Percentiles rank a stretch among this genome's conserved stretches.
phyloP scores from a whole-genome alignment of 2,113 vertebrate genomes.

The Petromus typicus region DNA sequence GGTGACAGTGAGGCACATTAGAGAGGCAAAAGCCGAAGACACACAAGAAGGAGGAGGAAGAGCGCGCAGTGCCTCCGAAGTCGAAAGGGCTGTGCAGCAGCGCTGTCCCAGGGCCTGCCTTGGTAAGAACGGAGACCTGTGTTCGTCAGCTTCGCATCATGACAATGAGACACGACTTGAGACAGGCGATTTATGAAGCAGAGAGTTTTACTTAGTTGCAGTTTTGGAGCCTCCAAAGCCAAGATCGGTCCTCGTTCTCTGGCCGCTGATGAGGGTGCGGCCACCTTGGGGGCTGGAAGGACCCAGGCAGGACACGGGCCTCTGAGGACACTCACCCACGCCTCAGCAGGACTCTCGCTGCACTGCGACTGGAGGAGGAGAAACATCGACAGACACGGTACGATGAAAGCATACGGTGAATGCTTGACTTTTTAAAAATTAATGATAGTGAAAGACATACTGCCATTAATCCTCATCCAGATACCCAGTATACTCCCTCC shows the following conservation, averaged over 20 bases:
- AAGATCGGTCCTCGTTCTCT: background rate
- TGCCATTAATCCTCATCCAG: too few species aligned
- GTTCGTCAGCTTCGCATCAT: background rate
- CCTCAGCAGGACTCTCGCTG: background rate
- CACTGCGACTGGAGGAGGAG: background rate
- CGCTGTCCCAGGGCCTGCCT: background rate
- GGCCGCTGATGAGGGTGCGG: background rate
- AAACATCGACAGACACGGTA: too few species aligned
- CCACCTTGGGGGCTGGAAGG: too few species aligned
- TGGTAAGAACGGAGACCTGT: background rate
- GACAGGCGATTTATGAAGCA: background rate
- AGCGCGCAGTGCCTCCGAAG: background rate
- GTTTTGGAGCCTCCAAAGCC: background rate
- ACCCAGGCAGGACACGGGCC: too few species aligned
- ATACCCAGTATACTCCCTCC: too few species aligned
- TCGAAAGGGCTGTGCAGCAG: background rate
- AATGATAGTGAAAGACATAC: too few species aligned
- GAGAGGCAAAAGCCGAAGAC: background rate
- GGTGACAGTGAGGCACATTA: background rate
- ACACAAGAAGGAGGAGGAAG: background rate
- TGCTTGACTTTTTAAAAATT: too few species aligned
- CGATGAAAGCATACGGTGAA: too few species aligned
- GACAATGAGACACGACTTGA: background rate
- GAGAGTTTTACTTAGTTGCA: background rate
- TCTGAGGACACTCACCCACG: background rate